These are phyloP conservation scores for Pantala flavescens DNA, from an alignment of 1,140 invertebrate genomes.

Conservation along the genomic window DNA sequence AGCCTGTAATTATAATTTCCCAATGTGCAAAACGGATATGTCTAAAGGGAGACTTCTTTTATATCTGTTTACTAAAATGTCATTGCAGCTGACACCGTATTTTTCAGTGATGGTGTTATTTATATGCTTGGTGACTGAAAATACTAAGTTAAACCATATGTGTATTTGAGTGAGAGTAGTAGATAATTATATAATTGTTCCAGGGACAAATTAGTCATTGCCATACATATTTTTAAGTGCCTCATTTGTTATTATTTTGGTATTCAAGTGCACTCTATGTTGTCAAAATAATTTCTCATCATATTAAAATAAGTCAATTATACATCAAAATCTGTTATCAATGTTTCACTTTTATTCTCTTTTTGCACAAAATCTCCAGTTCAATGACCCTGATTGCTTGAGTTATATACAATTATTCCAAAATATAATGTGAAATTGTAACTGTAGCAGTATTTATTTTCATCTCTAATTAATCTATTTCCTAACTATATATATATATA, in stretches of 20 bases:
- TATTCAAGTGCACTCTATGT: background rate
- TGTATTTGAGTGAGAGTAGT: background rate
- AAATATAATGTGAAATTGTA: no score
- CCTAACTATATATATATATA: no score
- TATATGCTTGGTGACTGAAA: background rate
- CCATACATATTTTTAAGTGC: background rate
- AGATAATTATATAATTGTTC: background rate
- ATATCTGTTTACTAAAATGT: background rate
- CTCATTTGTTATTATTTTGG: slow-evolving; percentile 1
- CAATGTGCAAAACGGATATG: background rate
- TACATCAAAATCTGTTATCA: background rate
- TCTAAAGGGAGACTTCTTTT: background rate
- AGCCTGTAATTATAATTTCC: background rate
- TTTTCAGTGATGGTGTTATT: background rate
- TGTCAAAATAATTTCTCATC: background rate
- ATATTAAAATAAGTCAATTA: background rate
- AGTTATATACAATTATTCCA: no score
- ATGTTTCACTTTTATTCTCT: no score
- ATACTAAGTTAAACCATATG: background rate
- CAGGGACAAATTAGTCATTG: background rate
- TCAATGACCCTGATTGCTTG: no score
- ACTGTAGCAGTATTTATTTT: no score
- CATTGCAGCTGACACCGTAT: background rate
- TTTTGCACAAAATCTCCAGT: no score
- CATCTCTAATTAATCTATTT: no score